Evolutionary conservation across 2,888 invertebrate species (phyloP).

Genomic region (Hyles lineata): DNA sequence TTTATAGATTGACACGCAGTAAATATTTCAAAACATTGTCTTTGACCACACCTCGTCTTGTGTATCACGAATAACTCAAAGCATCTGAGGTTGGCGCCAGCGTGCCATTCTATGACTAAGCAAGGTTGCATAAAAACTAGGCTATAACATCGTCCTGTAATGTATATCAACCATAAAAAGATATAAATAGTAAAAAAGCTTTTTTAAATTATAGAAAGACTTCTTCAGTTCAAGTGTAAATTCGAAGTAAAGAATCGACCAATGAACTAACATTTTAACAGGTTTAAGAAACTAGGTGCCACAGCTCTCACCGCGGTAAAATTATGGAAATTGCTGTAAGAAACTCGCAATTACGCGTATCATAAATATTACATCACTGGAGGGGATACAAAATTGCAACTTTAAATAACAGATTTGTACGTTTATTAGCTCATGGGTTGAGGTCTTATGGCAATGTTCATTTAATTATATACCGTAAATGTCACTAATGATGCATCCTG

Average conservation of each 20-base stretch:
- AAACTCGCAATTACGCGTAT: background rate
- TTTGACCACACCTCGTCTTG: background rate
- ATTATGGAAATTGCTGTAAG: constrained; percentile 5
- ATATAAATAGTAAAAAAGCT: too few relatives aligned
- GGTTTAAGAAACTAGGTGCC: constrained; percentile 8
- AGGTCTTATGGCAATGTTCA: constrained; percentile 43
- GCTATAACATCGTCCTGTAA: background rate
- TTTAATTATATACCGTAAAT: constrained; percentile 57
- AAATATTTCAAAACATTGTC: background rate
- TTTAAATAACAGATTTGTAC: constrained; percentile 47
- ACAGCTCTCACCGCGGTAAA: background rate
- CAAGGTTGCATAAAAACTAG: background rate
- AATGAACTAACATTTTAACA: background rate
- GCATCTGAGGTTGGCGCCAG: constrained; percentile 8
- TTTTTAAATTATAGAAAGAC: too few relatives aligned
- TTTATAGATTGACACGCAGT: background rate
- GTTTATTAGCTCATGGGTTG: constrained; percentile 57
- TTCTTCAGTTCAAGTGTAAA: background rate
- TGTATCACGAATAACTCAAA: constrained; percentile 5
- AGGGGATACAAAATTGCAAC: constrained; percentile 52
- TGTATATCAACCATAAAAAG: too few relatives aligned
- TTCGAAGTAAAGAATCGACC: background rate
- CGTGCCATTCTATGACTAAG: constrained; percentile 18
- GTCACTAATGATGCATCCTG: constrained; percentile 53
- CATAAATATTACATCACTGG: constrained; percentile 49